These are phyloP conservation scores for Aquatica leii DNA, from an alignment of 2,888 invertebrate species.

Conservation along the genomic window DNA sequence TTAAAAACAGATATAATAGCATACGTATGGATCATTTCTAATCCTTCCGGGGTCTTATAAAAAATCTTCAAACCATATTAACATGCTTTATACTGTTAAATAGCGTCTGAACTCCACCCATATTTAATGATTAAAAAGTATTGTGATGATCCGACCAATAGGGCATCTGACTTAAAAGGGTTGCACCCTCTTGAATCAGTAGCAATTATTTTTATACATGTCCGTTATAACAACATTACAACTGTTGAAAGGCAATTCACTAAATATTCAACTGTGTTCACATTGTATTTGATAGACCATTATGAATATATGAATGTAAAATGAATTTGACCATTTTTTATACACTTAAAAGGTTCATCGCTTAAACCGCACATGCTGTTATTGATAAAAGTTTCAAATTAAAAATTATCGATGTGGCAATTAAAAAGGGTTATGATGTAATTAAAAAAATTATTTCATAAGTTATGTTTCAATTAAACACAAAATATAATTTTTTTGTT, in stretches of 20 bases:
- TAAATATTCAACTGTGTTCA: slow-evolving; percentile 53
- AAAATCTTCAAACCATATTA: no score
- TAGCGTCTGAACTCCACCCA: slow-evolving; percentile 49
- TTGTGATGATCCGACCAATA: slow-evolving; percentile 46
- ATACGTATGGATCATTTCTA: no score
- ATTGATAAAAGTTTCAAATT: background rate
- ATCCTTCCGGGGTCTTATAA: no score
- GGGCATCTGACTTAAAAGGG: slow-evolving; percentile 38
- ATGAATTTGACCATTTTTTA: slow-evolving; percentile 27
- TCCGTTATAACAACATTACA: slow-evolving; percentile 54
- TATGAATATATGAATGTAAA: slow-evolving; percentile 46
- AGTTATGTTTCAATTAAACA: no score
- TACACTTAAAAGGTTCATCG: slow-evolving; percentile 23
- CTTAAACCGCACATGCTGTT: slow-evolving; percentile 17
- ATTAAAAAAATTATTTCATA: background rate
- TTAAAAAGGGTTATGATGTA: background rate
- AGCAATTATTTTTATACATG: slow-evolving; percentile 54
- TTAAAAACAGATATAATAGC: no score
- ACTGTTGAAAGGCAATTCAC: slow-evolving; percentile 49
- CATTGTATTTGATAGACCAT: slow-evolving; percentile 51
- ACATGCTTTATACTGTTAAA: no score
- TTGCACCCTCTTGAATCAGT: slow-evolving; percentile 40
- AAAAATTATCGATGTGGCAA: background rate
- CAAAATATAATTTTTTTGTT: no score
- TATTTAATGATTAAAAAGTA: slow-evolving; percentile 49